Evolutionary conservation across 2,113 vertebrate species (phyloP).

Genomic region (Cairina moschata): DNA sequence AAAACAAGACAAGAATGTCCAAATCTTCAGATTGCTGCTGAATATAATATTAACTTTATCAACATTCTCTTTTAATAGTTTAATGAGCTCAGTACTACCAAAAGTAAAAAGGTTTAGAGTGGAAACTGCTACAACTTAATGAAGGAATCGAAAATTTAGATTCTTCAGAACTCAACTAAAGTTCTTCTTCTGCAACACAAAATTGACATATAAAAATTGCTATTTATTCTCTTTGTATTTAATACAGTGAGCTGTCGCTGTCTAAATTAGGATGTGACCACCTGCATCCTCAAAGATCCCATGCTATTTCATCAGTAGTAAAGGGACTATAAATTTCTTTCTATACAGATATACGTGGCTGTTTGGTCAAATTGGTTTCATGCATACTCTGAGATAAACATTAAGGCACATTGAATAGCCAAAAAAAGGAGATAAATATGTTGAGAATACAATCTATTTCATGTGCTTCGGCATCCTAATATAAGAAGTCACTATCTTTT

Average conservation of each 20-base stretch:
- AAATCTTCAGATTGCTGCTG: neutral
- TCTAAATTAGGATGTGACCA: neutral
- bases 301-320: neutral
- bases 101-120: neutral
- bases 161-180: neutral
- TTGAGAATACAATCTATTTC: neutral
- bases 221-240: neutral
- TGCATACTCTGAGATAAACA: neutral
- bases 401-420: neutral
- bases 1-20: neutral
- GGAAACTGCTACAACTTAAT: neutral
- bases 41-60: constrained; percentile 1
- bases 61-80: constrained; percentile 11
- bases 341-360: neutral
- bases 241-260: neutral
- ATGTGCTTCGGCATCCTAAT: neutral
- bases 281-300: neutral
- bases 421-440: neutral
- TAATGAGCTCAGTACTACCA: neutral
- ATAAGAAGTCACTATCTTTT: neutral
- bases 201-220: neutral
- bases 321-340: neutral
- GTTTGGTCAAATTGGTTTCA: neutral
- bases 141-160: neutral
- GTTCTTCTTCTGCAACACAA: neutral